A percentile compares a stretch with the other conserved stretches of the same genome.
phyloP scores from a whole-genome alignment of 2,888 invertebrate genomes.

The Ditylenchus weischeri region DNA sequence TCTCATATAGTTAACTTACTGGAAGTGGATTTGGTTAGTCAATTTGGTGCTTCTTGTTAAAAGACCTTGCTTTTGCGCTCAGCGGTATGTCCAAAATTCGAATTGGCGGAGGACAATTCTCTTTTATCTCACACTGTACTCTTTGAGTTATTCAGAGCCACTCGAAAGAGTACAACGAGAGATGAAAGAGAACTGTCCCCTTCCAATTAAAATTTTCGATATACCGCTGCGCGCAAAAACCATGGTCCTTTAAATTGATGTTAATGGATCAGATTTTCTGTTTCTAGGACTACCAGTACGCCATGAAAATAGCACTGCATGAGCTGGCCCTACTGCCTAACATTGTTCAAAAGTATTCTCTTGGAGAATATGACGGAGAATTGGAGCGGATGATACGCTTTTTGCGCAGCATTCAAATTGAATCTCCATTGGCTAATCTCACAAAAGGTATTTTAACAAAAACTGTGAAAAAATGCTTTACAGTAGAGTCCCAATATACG shows the following conservation, averaged over 20 bases:
- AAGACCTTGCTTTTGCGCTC: too few species aligned
- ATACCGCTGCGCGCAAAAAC: too few species aligned
- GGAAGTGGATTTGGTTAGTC: constrained; percentile 31
- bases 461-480: background rate
- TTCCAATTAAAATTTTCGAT: too few species aligned
- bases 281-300: constrained; percentile 47
- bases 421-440: constrained; percentile 42
- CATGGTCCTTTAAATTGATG: too few species aligned
- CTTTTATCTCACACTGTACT: too few species aligned
- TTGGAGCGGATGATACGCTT: constrained; percentile 44
- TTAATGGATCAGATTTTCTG: background rate
- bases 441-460: constrained; percentile 67
- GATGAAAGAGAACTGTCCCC: too few species aligned
- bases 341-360: background rate
- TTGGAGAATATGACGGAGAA: constrained; percentile 31
- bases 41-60: background rate
- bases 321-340: constrained; percentile 41
- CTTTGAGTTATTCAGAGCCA: too few species aligned
- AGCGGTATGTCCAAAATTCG: too few species aligned
- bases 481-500: too few species aligned
- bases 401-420: constrained; percentile 39
- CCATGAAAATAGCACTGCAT: constrained; percentile 49
- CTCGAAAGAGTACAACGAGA: too few species aligned
- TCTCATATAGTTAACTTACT: constrained; percentile 22
- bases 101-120: too few species aligned